Conservation (phyloP, 2,797 vertebrate species). For the Gymnothorax javanicus region DNA sequence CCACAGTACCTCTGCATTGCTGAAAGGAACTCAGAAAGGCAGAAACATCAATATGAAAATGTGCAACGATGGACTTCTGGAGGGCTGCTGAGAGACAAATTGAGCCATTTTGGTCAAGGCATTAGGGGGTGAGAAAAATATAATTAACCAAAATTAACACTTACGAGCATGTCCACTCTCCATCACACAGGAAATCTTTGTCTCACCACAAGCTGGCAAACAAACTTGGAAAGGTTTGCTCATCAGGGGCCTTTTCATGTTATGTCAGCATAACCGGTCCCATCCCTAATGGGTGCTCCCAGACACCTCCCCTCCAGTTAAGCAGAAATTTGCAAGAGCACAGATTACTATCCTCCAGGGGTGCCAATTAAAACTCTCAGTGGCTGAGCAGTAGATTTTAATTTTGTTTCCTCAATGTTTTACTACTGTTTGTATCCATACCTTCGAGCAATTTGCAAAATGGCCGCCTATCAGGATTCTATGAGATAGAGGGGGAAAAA, state of each 20-base stretch:
- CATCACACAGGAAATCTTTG: constrained; percentile 21
- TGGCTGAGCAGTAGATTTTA: constrained; percentile 65
- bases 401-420: constrained; percentile 43
- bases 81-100: not conserved
- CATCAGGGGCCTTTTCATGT: constrained; percentile 45
- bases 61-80: constrained; percentile 2
- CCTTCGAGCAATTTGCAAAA: constrained; percentile 55
- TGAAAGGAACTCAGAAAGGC: constrained; percentile 70
- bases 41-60: constrained; percentile 26
- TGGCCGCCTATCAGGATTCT: constrained; percentile 58
- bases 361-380: constrained; percentile 78
- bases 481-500: constrained; percentile 61
- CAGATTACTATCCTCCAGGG: constrained; percentile 62
- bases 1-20: constrained; percentile 50
- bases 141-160: not conserved
- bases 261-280: constrained; percentile 57
- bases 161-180: not conserved
- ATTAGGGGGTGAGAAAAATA: not conserved
- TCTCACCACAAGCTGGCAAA: constrained; percentile 57
- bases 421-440: constrained; percentile 60
- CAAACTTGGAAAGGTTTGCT: constrained; percentile 23
- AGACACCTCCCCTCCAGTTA: constrained; percentile 65
- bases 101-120: not conserved
- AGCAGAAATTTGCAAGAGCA: constrained; percentile 64
- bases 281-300: constrained; percentile 57